A percentile compares a stretch with the other conserved stretches of the same genome.
Conservation (phyloP, 2,888 invertebrate species). For the Rugalucina vietnamica region DNA sequence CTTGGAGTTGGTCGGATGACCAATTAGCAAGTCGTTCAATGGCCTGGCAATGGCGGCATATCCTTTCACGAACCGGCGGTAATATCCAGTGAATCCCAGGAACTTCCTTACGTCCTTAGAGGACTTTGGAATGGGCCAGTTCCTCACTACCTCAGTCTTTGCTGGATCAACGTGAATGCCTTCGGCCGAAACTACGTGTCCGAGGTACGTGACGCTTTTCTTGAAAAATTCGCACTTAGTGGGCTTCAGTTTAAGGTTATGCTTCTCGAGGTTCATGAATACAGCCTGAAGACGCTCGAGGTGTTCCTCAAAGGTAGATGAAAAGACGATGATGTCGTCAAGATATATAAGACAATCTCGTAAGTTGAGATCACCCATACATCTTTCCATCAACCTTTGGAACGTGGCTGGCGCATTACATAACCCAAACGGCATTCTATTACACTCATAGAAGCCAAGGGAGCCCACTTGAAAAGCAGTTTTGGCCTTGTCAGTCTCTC, state of each 20-base stretch:
- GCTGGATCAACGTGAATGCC: constrained; percentile 14
- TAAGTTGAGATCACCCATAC: constrained; percentile 46
- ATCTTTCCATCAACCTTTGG: no score
- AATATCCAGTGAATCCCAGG: neutral
- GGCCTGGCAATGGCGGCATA: no score
- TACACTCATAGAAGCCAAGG: no score
- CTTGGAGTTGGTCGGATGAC: constrained; percentile 2
- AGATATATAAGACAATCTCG: constrained; percentile 49
- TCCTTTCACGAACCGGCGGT: no score
- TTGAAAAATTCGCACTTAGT: constrained; percentile 16
- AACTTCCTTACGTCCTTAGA: neutral
- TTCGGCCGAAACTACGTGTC: neutral
- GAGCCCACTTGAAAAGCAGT: constrained; percentile 50
- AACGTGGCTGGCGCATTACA: no score
- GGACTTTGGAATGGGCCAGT: neutral
- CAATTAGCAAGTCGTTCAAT: no score
- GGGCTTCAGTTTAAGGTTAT: constrained; percentile 21
- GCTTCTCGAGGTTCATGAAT: constrained; percentile 24
- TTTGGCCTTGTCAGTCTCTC: constrained; percentile 42
- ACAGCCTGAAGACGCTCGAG: constrained; percentile 35
- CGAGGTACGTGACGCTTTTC: neutral
- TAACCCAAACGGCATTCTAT: no score
- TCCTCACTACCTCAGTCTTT: neutral
- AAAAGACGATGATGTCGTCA: no score
- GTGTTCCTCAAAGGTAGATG: no score